Base-by-base conservation (phyloP, 1,140 invertebrate species). In the Zaprionus ghesquierei region DNA sequence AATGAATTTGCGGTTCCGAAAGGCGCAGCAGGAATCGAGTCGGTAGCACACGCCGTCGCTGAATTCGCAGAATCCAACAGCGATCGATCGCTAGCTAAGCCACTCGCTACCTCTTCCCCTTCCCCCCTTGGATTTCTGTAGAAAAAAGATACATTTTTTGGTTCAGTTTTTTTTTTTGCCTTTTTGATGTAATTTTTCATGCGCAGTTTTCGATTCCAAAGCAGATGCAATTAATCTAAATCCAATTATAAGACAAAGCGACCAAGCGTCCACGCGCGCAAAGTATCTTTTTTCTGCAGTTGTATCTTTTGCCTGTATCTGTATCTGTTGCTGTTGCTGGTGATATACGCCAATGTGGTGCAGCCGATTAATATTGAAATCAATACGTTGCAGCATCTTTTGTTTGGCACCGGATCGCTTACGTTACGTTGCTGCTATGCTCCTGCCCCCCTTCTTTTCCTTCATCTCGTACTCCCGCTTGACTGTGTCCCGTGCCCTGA, bases 201-300 rank as follows among this genome's bases (percentile, higher is more conserved):
- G 69, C 69, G 70, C 62, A 54, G 50, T 29, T 44, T 46, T 78
- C 79, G 70, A 64, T 75, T 38, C 62, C 41, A 55, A 44, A 59
- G 62, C 68, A 75, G 79, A 84, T 77, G 84, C 89, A 90, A 90
- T 90, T 90, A 90, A 90, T 90, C 89, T 90, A 90, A 90, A 91
- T 90, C 89, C 89, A 90, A 90, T 90, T 90, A 90, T 84, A 85
- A 90, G 70, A 75, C 82, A 86, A 86, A 86, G 75, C 78, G 79
- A 46, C 35, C 75, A 81, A 55, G 78, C 41, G 69, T 58, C 70
- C 78, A 78, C 80, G 61, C 51, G 10, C 27, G 18, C 49, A 20
- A 51, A 51, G 22, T 51, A 51, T 23, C 49, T 51, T 3, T 23
- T 51, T 18, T 50, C 54, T 27, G 29, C 20, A 56, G 15, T 51